Evolutionary conservation across 1,140 invertebrate genomes (phyloP), one percentile per base, ranked within the genome.

Genomic region (Dinoponera quadriceps): DNA sequence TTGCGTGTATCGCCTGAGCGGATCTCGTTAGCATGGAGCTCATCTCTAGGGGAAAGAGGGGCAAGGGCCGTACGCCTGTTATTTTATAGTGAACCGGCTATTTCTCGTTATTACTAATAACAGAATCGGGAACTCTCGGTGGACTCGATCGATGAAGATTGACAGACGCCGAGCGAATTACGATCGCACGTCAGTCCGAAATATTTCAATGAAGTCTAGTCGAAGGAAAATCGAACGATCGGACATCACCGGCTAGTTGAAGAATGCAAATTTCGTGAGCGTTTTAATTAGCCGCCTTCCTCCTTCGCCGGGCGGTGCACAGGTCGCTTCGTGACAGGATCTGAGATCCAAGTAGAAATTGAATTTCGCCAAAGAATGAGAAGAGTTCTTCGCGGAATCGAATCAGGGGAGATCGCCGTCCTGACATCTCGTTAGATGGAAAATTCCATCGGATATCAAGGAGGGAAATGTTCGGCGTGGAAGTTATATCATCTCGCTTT

Each of bases 331-430:
- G 59, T 82, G 86, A 83, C 87, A 85, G 86, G 69, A 51, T 69
- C 86, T 49, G 74, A 83, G 87, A 85, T 85, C 82, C 84, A 44
- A 83, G 78, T 83, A 78, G 83, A 88, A 88, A 88, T 88, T 88
- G 87, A 88, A 88, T 88, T 88, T 88, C 74, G 22, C 83, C 80
- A 73, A 88, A 88, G 87, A 88, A 88, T 83, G 86, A 85, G 85
- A 87, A 72, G 78, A 85, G 78, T 88, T 88, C 86, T 88, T 83
- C 87, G 78, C 78, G 87, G 75, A 88, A 88, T 88, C 80, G 87
- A 88, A 88, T 88, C 83, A 85, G 68, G 62, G 14, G 38, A 57
- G 55, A 84, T 87, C 75, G 75, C 77, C 51, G 75, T 82, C 51
- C 83, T 81, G 87, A 85, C 86, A 82, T 85, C 83, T 88, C 86